These are phyloP conservation scores for Drosophila longiperda DNA, from an alignment of 2,888 invertebrate genomes.

Conservation along the genomic window DNA sequence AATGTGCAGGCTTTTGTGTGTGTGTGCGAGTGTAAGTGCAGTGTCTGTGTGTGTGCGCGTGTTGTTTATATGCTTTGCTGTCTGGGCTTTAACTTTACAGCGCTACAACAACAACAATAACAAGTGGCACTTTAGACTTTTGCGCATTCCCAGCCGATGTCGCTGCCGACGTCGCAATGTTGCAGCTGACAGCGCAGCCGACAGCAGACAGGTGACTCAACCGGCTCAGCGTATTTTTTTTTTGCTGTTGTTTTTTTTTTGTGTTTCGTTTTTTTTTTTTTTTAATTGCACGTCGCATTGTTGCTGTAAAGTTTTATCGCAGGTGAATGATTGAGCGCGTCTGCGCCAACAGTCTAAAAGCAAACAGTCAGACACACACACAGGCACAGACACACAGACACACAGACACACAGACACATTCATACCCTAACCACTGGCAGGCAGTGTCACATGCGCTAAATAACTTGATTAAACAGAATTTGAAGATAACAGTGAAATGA, in stretches of 20 bases:
- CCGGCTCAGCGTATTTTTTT: slow-evolving; percentile 48
- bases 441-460: slow-evolving; percentile 11
- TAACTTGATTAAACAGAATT: slow-evolving; percentile 7
- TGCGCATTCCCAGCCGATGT: slow-evolving; percentile 75
- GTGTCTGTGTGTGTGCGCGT: slow-evolving; percentile 25
- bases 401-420: slow-evolving; percentile 24
- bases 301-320: slow-evolving; percentile 68
- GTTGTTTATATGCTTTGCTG: slow-evolving; percentile 37
- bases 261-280: slow-evolving; percentile 30
- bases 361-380: slow-evolving; percentile 1
- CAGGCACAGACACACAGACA: background rate
- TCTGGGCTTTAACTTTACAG: slow-evolving; percentile 63
- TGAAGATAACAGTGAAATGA: background rate
- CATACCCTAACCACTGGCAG: slow-evolving; percentile 31
- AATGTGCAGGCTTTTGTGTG: slow-evolving; percentile 16
- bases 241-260: slow-evolving; percentile 25
- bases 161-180: slow-evolving; percentile 38
- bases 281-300: slow-evolving; percentile 46
- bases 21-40: slow-evolving; percentile 24
- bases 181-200: slow-evolving; percentile 22
- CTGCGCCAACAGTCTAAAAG: slow-evolving; percentile 44
- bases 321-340: slow-evolving; percentile 74
- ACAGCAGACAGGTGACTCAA: slow-evolving; percentile 75
- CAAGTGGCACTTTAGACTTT: slow-evolving; percentile 78
- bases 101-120: slow-evolving; percentile 52